Conservation (phyloP, 2,888 invertebrate genomes). For the Scelioninae gen. 2 region DNA sequence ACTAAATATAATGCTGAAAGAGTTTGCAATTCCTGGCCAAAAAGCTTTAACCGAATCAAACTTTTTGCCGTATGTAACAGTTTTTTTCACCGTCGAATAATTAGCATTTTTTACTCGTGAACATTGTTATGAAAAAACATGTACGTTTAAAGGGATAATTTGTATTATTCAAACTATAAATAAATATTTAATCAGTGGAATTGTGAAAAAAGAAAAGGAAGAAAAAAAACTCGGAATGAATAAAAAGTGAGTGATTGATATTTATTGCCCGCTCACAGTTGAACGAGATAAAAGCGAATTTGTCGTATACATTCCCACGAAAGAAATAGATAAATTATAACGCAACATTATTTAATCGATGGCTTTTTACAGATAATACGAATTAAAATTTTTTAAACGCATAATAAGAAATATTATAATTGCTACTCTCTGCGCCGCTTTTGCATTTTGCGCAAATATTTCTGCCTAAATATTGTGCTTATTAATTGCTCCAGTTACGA, state of each 20-base stretch:
- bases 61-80: no score
- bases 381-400: conserved; percentile 1
- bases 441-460: conserved; percentile 15
- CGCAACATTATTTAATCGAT: conserved; percentile 21
- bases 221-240: conserved; percentile 5
- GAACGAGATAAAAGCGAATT: conserved; percentile 29
- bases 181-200: no score
- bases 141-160: no score
- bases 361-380: conserved; percentile 8
- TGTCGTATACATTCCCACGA: conserved; percentile 32
- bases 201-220: no score
- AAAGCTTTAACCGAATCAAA: no score
- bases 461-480: conserved; percentile 17
- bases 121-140: no score
- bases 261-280: conserved; percentile 24
- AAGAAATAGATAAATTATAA: conserved; percentile 33
- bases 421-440: not conserved
- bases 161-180: no score
- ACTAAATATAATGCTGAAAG: no score
- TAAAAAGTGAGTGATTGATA: conserved; percentile 36
- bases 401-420: not conserved
- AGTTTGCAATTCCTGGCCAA: no score
- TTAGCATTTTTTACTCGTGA: no score
- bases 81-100: no score
- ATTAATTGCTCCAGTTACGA: conserved; percentile 36